phyloP scores from a whole-genome alignment of 1,140 invertebrate species.

The Drosophila malerkotliana region DNA sequence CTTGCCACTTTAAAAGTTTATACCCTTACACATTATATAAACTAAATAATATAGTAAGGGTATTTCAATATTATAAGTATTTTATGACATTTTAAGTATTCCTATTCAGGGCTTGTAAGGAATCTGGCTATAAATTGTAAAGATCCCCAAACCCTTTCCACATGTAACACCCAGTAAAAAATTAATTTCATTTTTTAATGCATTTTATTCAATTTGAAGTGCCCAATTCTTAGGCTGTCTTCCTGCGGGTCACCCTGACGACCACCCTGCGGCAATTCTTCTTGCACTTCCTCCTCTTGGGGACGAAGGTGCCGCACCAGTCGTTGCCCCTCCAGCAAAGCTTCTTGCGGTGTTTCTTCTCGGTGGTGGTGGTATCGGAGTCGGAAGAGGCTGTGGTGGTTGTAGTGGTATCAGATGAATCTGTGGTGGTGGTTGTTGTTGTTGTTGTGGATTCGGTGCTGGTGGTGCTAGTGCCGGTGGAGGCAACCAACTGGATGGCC shows the following conservation, averaged over 20 bases:
- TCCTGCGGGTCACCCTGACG: neutral
- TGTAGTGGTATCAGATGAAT: neutral
- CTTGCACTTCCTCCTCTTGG: constrained; percentile 2
- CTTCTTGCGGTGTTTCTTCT: constrained; percentile 1
- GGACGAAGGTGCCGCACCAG: constrained; percentile 10
- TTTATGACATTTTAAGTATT: too few relatives aligned
- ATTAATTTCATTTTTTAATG: neutral
- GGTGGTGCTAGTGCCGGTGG: neutral
- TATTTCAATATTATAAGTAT: too few relatives aligned
- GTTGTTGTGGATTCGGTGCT: neutral
- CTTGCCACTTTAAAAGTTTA: too few relatives aligned
- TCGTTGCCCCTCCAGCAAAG: constrained; percentile 23
- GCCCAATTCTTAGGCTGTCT: neutral
- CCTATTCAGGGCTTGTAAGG: too few relatives aligned
- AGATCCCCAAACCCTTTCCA: too few relatives aligned
- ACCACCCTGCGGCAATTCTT: neutral
- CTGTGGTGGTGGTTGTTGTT: neutral
- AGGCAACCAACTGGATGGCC: neutral
- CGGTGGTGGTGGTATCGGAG: neutral
- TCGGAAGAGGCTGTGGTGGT: neutral
- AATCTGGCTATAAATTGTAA: too few relatives aligned
- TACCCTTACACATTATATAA: too few relatives aligned
- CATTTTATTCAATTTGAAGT: neutral
- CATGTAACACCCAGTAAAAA: too few relatives aligned
- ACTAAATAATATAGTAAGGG: too few relatives aligned